phyloP scores from a whole-genome alignment of 2,113 vertebrate species.

The Daphoenositta chrysoptera region DNA sequence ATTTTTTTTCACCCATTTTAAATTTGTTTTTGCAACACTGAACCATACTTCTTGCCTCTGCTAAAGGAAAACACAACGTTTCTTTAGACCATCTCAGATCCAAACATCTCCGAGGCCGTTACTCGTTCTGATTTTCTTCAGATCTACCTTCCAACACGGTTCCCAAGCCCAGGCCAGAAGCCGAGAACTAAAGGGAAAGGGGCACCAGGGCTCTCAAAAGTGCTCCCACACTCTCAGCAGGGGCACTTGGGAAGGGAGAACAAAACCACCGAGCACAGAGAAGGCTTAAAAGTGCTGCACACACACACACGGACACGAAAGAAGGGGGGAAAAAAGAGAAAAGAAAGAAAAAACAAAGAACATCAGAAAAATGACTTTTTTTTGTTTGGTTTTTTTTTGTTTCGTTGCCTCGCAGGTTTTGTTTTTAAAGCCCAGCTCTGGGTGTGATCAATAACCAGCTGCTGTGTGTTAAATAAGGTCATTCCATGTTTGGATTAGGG shows the following conservation, averaged over 20 bases:
- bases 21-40: neutral
- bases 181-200: neutral
- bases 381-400: neutral
- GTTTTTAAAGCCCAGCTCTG: neutral
- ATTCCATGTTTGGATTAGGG: neutral
- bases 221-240: neutral
- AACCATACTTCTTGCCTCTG: slow-evolving; percentile 66
- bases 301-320: slow-evolving; percentile 53
- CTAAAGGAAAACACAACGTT: slow-evolving; percentile 20
- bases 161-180: slow-evolving; percentile 52
- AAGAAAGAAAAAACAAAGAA: slow-evolving; percentile 46
- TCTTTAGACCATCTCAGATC: neutral
- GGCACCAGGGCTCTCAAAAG: neutral
- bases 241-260: neutral
- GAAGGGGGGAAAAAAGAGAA: neutral
- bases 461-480: neutral
- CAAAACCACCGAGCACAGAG: slow-evolving; percentile 38
- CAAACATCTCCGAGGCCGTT: neutral
- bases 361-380: slow-evolving; percentile 40
- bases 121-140: neutral
- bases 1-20: neutral
- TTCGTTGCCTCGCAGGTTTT: neutral
- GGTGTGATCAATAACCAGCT: slow-evolving; percentile 64
- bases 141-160: slow-evolving; percentile 63
- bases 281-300: slow-evolving; percentile 55